Evolutionary conservation across 2,113 vertebrate genomes (phyloP).

Genomic region (Gallinago media): DNA sequence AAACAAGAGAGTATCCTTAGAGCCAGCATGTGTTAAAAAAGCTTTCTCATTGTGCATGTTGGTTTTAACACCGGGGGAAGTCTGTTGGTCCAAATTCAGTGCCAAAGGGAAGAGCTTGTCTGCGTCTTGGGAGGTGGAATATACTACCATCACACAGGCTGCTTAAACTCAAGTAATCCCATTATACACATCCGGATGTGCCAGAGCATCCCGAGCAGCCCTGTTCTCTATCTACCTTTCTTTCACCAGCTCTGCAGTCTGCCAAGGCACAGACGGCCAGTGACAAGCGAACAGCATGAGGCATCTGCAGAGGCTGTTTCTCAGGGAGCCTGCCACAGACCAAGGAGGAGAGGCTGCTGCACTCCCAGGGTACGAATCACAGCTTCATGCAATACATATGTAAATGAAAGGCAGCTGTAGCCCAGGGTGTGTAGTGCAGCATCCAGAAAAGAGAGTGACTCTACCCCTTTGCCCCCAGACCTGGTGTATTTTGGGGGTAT

Average conservation of each 20-base stretch:
- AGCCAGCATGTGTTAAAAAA: background rate
- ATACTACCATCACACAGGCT: background rate
- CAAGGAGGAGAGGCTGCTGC: background rate
- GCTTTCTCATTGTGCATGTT: background rate
- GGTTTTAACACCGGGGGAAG: background rate
- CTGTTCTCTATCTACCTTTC: background rate
- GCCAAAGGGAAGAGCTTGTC: background rate
- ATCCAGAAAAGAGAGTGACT: background rate
- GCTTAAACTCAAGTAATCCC: background rate
- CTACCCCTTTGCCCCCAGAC: background rate
- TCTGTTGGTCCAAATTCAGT: background rate
- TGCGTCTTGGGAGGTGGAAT: background rate
- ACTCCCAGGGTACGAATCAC: background rate
- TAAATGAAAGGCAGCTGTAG: background rate
- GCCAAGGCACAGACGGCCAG: background rate
- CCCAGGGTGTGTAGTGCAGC: background rate
- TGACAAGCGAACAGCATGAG: background rate
- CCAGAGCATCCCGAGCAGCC: background rate
- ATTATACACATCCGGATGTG: background rate
- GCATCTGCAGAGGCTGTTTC: background rate
- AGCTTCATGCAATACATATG: accelerated
- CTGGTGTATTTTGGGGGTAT: background rate
- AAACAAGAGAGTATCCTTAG: background rate
- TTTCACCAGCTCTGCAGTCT: background rate
- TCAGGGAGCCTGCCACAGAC: background rate